phyloP scores from a whole-genome alignment of 2,113 vertebrate species.

The Carassius auratus region DNA sequence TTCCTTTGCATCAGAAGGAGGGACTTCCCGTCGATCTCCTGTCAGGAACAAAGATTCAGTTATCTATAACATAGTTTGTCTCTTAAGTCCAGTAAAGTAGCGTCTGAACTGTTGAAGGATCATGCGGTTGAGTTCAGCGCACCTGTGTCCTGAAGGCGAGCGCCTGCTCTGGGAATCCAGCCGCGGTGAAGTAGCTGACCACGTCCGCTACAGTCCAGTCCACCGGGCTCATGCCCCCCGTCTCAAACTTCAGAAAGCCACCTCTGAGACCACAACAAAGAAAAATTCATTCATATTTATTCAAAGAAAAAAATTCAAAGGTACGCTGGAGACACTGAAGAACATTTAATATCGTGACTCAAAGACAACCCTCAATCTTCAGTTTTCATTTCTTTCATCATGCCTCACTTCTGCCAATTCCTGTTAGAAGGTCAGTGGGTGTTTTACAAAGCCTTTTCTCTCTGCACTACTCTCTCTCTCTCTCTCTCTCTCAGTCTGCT shows the following conservation, averaged over 20 bases:
- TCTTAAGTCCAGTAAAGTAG: neutral
- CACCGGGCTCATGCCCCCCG: constrained; percentile 69
- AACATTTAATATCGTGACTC: neutral
- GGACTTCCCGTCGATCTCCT: constrained; percentile 91
- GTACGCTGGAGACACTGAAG: neutral
- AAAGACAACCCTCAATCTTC: neutral
- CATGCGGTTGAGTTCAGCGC: constrained; percentile 14
- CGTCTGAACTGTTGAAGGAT: neutral
- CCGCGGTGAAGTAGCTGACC: constrained; percentile 84
- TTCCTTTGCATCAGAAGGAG: constrained; percentile 88
- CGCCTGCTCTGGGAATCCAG: constrained; percentile 86
- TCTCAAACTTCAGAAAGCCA: constrained; percentile 79
- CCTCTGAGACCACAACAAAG: neutral
- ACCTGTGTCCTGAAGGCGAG: constrained; percentile 86
- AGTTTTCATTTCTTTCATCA: neutral
- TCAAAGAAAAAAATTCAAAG: neutral
- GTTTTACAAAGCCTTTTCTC: neutral
- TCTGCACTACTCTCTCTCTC: neutral
- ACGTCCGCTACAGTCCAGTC: constrained; percentile 88
- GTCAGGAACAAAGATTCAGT: constrained; percentile 52
- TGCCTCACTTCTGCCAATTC: neutral
- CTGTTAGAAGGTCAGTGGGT: neutral
- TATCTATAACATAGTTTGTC: neutral
- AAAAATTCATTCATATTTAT: constrained; percentile 4
- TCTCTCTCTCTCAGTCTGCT: neutral